Evolutionary conservation across 2,797 vertebrate species (phyloP), one percentile per base, ranked within the genome.

Genomic region (Mormyrus proboscirostris): DNA sequence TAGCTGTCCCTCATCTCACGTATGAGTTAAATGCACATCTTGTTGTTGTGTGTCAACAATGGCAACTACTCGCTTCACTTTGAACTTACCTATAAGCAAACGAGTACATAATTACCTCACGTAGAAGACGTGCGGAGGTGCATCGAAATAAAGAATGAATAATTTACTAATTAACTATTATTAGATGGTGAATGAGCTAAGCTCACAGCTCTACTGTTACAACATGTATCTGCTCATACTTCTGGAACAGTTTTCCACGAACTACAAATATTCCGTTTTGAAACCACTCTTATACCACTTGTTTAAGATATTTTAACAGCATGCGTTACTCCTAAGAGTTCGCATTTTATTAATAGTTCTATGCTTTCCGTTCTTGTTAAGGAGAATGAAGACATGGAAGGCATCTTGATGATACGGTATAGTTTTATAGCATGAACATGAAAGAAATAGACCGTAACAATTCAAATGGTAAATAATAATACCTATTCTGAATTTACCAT

Each of bases 111-210:
- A 53, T 53, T 29, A 55, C 25, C 25, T 55, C 33, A 57, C 1
- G 51, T 10, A 33, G 50, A 51, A 57, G 29, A 14, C 85, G 12
- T 3, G 25, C 47, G 47, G 22, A 14, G 9, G 84, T 38, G 51
- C 16, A 53, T 55, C n/a, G n/a, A 85, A 38, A 86, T 86, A 57
- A 86, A 33, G 5, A 53, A 33, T 86, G 14, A 53, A 86, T 86
- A 55, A 55, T 86, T 86, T 1, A 57, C 38, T 51, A 41, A 86
- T 86, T 57, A 86, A 55, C 50, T 33, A 57, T 86, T 86, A 86
- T 51, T 57, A 86, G 50, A 19, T 41, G 50, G 50, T 41, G 51
- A 16, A 33, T 33, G 22, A 55, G 22, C 6, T 86, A 55, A 53
- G 12, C 16, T 33, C 29, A 50, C n/a, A 38, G 25, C 51, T 57